Base-by-base conservation (phyloP, 2,888 invertebrate species). In the Agrochola circellaris region DNA sequence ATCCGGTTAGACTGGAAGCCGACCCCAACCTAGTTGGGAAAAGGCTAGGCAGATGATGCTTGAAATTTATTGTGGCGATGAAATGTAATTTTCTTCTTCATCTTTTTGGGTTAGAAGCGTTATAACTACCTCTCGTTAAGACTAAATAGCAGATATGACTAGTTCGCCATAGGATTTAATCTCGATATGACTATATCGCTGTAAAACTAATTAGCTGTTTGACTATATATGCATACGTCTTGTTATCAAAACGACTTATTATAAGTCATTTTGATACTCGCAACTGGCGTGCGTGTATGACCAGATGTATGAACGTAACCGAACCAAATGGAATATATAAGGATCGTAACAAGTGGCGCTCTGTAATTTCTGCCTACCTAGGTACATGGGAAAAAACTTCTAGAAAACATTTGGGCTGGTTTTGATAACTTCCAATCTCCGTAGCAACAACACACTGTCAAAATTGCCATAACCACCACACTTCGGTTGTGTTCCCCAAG, bases 401-500 rank as follows among this genome's bases (percentile, higher is more conserved):
- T 23, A 54, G 51, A 23, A 56, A 56, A 20, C n/a, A 56, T n/a
- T 30, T 20, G 17, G 17, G 20, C 0, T 60, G 30, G 26, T 60
- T 60, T 3, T 20, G 17, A 60, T 17, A 17, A 30, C 60, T 60
- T 60, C 30, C 8, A 30, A 20, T 17, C 17, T 8, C 17, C 17
- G 26, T 30, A 26, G 13, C 17, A 60, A 60, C 26, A 30, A 60
- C n/a, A 20, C 9, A 60, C 4, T 30, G 17, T 17, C 60, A 9
- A 30, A 60, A 60, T 60, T 4, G 20, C 20, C 20, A 60, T 30
- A 30, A 9, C 4, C 30, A 20, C 17, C 30, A 30, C 30, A 30
- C 2, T 58, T 30, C 4, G 20, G 9, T 30, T 9, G 20, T 30
- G 8, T 30, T 30, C 17, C 38, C 13, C 3, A 90, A 98, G 98